Percentiles rank a stretch among this genome's conserved stretches.
Evolutionary conservation across 2,888 invertebrate genomes (phyloP).

Genomic region (Tetheella fluctuosa): DNA sequence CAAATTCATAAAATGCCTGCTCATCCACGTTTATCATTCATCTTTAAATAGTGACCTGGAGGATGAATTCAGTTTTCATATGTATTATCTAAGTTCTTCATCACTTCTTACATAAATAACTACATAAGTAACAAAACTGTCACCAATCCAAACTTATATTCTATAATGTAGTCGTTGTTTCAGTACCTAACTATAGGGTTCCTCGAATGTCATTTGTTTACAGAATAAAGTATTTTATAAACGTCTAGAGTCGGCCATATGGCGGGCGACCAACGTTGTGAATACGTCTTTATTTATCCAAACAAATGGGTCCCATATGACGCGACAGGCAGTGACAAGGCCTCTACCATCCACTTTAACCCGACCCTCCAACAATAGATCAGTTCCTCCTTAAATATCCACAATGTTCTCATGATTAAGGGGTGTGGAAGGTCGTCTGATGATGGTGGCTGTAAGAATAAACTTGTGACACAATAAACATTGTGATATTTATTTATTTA

Average conservation of each 20-base stretch:
- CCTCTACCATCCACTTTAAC: slow-evolving; percentile 45
- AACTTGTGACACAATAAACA: slow-evolving; percentile 77
- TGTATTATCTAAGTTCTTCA: no score
- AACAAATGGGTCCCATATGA: slow-evolving; percentile 79
- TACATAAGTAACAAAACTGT: slow-evolving; percentile 18
- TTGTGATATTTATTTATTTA: slow-evolving; percentile 73
- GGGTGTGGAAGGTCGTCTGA: slow-evolving; percentile 35
- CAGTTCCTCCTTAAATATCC: slow-evolving; percentile 8
- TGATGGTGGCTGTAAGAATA: slow-evolving; percentile 49
- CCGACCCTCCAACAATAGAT: slow-evolving; percentile 29
- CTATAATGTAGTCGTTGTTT: slow-evolving; percentile 4
- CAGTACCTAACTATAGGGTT: background rate
- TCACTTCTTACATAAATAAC: background rate
- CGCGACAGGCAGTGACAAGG: slow-evolving; percentile 77
- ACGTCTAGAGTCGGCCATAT: slow-evolving; percentile 54
- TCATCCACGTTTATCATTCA: no score
- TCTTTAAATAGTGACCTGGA: no score
- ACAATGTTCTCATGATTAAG: background rate
- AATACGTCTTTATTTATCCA: slow-evolving; percentile 73
- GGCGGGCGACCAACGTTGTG: slow-evolving; percentile 53
- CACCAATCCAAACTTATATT: slow-evolving; percentile 20
- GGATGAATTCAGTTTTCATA: no score
- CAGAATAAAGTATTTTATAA: slow-evolving; percentile 22
- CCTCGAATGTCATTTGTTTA: slow-evolving; percentile 2
- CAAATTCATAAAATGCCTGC: no score